These are phyloP conservation scores for Drosophila sechellia DNA, from an alignment of 1,140 invertebrate genomes.

Conservation along the genomic window DNA sequence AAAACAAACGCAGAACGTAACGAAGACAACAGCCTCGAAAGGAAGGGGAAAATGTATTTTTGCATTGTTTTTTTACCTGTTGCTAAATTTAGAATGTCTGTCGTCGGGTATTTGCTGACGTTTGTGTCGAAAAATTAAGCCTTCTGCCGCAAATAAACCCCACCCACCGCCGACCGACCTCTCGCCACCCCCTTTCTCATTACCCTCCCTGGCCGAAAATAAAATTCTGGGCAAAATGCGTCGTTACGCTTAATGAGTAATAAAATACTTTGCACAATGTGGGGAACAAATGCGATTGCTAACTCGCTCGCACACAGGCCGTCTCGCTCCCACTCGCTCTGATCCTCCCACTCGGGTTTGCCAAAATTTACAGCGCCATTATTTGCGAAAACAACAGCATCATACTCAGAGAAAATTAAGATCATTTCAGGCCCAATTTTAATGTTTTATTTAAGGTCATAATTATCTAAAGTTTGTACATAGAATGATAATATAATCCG, in stretches of 20 bases:
- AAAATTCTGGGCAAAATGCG: constrained; percentile 72
- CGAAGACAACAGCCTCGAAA: constrained; percentile 15
- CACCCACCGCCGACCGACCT: constrained; percentile 11
- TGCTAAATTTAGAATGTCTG: constrained; percentile 78
- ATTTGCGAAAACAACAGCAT: constrained; percentile 42
- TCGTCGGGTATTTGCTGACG: constrained; percentile 69
- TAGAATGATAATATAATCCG: not conserved
- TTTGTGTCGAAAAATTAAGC: constrained; percentile 62
- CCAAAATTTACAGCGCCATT: constrained; percentile 70
- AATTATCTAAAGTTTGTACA: not conserved
- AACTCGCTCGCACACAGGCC: constrained; percentile 9
- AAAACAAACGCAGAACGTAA: constrained; percentile 42
- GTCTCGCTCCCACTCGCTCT: constrained; percentile 7
- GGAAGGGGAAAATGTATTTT: constrained; percentile 33
- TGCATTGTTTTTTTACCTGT: constrained; percentile 70
- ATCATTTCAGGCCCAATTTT: not conserved
- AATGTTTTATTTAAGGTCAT: too few species aligned
- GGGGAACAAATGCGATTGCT: constrained; percentile 32
- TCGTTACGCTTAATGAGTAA: constrained; percentile 82
- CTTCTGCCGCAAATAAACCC: constrained; percentile 30
- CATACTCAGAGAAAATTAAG: not conserved
- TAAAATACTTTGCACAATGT: constrained; percentile 77
- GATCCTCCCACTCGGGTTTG: constrained; percentile 23
- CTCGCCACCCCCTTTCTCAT: constrained; percentile 3
- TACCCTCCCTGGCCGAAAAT: constrained; percentile 26